A percentile compares a stretch with the other conserved stretches of the same genome.
phyloP scores from a whole-genome alignment of 2,113 vertebrate genomes.

The Callorhinus ursinus region DNA sequence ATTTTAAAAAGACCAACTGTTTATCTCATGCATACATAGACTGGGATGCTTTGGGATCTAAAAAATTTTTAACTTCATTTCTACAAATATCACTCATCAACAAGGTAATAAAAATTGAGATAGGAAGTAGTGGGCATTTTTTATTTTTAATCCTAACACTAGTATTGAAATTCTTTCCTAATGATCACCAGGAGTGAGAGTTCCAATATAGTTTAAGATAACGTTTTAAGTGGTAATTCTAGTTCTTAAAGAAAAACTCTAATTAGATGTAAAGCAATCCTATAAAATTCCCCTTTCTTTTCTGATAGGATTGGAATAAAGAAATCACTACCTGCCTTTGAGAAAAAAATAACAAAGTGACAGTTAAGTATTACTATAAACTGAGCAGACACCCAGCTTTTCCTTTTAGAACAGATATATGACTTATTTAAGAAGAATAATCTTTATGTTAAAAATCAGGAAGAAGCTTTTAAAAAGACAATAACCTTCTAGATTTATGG shows the following conservation, averaged over 20 bases:
- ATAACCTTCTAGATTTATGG: background rate
- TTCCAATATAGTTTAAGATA: background rate
- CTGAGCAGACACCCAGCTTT: background rate
- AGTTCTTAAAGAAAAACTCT: background rate
- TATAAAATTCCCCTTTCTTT: background rate
- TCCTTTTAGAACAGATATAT: conserved; percentile 17
- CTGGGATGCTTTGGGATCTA: background rate
- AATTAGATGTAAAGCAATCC: conserved; percentile 5
- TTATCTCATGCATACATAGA: background rate
- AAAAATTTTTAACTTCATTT: conserved; percentile 43
- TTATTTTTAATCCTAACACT: background rate
- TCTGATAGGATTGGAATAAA: conserved; percentile 16
- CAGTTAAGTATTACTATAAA: conserved; percentile 8
- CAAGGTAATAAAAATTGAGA: conserved; percentile 13
- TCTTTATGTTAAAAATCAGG: background rate
- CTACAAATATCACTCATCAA: conserved; percentile 47
- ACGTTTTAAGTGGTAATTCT: background rate
- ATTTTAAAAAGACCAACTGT: background rate
- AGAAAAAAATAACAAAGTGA: conserved; percentile 55
- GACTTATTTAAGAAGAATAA: background rate
- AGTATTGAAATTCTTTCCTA: background rate
- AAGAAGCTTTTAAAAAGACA: background rate
- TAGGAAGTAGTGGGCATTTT: background rate
- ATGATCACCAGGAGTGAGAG: background rate
- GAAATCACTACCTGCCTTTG: background rate